Percentiles rank a stretch among this genome's conserved stretches.
phyloP scores from a whole-genome alignment of 2,888 invertebrate genomes.

The Drosophila infuscata region DNA sequence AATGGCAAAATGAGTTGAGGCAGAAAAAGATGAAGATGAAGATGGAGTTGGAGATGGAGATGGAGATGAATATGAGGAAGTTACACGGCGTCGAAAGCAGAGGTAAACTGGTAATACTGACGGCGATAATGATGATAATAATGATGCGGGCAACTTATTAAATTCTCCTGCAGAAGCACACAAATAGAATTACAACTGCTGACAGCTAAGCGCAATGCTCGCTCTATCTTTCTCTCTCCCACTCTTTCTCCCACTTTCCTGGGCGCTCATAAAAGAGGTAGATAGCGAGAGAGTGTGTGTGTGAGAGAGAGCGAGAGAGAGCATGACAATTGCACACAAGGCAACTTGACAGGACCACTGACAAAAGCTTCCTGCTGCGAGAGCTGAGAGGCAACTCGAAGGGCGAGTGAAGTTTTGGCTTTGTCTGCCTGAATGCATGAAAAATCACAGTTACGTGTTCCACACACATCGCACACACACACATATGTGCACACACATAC shows the following conservation, averaged over 20 bases:
- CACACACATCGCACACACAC: neutral
- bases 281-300: neutral
- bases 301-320: neutral
- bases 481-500: slow-evolving; percentile 11
- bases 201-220: slow-evolving; percentile 32
- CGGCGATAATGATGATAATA: slow-evolving; percentile 67
- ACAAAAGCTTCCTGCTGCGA: slow-evolving; percentile 37
- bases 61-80: slow-evolving; percentile 1
- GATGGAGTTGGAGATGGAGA: neutral
- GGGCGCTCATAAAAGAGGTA: neutral
- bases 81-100: neutral
- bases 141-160: slow-evolving; percentile 73
- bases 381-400: slow-evolving; percentile 7
- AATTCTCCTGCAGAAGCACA: slow-evolving; percentile 53
- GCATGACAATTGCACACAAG: slow-evolving; percentile 41
- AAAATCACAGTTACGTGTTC: slow-evolving; percentile 56
- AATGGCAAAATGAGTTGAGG: slow-evolving; percentile 1
- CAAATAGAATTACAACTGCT: slow-evolving; percentile 64
- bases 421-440: slow-evolving; percentile 53
- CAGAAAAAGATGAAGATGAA: neutral
- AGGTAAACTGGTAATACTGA: slow-evolving; percentile 39
- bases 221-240: too few relatives aligned
- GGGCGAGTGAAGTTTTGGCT: slow-evolving; percentile 41
- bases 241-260: neutral
- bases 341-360: slow-evolving; percentile 56